Conservation (phyloP, 2,797 vertebrate genomes). For the Thaleichthys pacificus region DNA sequence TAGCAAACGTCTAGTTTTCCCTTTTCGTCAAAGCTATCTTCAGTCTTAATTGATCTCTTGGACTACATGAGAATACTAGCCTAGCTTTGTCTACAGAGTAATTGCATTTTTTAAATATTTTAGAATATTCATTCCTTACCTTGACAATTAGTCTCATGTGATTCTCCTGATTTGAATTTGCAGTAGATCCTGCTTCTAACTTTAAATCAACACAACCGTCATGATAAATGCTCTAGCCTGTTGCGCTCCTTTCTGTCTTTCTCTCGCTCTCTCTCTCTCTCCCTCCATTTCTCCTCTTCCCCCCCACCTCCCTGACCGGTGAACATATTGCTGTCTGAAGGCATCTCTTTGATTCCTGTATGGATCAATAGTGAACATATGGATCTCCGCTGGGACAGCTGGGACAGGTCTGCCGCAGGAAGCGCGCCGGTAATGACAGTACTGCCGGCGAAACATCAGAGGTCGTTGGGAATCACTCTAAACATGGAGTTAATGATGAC, state of each 20-base stretch:
- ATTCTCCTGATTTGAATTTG: no score
- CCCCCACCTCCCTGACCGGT: slow-evolving; percentile 23
- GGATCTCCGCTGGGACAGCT: slow-evolving; percentile 54
- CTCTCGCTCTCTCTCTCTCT: background rate
- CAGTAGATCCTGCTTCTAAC: no score
- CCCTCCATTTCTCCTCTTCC: background rate
- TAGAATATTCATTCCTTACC: no score
- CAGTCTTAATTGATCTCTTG: no score
- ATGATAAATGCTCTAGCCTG: background rate
- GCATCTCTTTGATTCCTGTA: slow-evolving; percentile 54
- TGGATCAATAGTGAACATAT: slow-evolving; percentile 55
- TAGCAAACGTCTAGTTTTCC: no score
- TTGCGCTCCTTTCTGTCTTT: background rate
- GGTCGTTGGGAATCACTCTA: slow-evolving; percentile 52
- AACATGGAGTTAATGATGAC: slow-evolving; percentile 69
- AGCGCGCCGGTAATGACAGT: slow-evolving; percentile 69
- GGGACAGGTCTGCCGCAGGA: slow-evolving; percentile 53
- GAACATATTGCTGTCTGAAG: slow-evolving; percentile 49
- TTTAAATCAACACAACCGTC: no score
- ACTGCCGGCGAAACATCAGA: slow-evolving; percentile 53
- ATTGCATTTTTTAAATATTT: no score
- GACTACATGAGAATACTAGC: no score
- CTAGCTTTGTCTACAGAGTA: no score
- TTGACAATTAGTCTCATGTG: no score
- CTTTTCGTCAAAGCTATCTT: no score